A percentile compares a stretch with the other conserved stretches of the same genome.
Evolutionary conservation across 1,140 invertebrate genomes (phyloP).

Genomic region (Atta cephalotes): DNA sequence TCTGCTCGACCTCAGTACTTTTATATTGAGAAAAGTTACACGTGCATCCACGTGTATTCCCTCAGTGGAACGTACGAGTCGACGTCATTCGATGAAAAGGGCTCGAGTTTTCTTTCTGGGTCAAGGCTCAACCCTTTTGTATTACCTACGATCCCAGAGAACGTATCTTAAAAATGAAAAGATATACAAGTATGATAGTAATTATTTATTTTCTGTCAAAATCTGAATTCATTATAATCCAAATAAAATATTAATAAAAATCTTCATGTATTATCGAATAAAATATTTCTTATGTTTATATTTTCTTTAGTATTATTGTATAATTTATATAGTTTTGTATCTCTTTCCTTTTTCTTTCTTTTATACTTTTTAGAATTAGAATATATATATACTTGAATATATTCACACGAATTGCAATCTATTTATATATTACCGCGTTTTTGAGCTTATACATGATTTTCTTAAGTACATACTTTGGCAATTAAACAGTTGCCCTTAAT

Average conservation of each 20-base stretch:
- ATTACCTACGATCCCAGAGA: background rate
- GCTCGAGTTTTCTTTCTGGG: conserved; percentile 46
- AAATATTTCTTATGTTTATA: background rate
- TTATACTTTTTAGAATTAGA: background rate
- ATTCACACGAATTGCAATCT: background rate
- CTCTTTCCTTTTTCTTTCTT: background rate
- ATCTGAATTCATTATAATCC: background rate
- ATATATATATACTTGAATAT: background rate
- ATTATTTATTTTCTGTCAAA: background rate
- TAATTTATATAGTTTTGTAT: background rate
- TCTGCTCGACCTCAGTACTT: background rate
- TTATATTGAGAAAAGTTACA: conserved; percentile 48
- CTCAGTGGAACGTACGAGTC: conserved; percentile 40
- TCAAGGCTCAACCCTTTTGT: conserved; percentile 51
- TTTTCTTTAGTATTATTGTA: background rate
- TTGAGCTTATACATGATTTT: conserved; percentile 4
- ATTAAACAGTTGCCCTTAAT: conserved; percentile 12
- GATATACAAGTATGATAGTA: background rate
- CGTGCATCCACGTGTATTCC: conserved; percentile 30
- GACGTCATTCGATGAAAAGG: conserved; percentile 55
- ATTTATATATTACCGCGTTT: background rate
- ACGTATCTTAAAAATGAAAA: conserved; percentile 47
- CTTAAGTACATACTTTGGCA: conserved; percentile 11
- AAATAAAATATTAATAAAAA: conserved; percentile 13
- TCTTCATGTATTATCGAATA: background rate